Conservation (phyloP, 1,140 invertebrate genomes). For the Bombus haemorrhoidalis region DNA sequence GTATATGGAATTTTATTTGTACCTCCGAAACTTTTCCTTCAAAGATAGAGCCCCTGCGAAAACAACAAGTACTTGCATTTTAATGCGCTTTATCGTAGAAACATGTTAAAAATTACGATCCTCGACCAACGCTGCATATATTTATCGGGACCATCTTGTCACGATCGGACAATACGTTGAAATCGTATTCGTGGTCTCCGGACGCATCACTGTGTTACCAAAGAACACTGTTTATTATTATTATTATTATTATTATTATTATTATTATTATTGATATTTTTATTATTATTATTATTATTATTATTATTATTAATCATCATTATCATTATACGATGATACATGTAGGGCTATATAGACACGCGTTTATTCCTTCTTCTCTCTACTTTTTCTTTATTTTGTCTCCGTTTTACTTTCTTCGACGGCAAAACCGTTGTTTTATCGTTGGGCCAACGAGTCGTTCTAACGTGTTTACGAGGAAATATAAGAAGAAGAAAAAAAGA, state of each 20-base stretch:
- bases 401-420: conserved; percentile 20
- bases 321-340: conserved; percentile 67
- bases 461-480: background rate
- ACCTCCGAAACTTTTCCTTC: background rate
- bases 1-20: too few relatives aligned
- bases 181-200: conserved; percentile 74
- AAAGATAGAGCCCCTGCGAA: too few relatives aligned
- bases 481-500: background rate
- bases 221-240: conserved; percentile 79
- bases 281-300: conserved; percentile 67
- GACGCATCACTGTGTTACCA: conserved; percentile 80
- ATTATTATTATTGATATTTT: conserved; percentile 66
- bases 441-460: conserved; percentile 20
- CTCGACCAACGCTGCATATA: conserved; percentile 19
- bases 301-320: conserved; percentile 57
- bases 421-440: background rate
- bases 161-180: conserved; percentile 71
- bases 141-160: conserved; percentile 75
- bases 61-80: background rate
- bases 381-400: conserved; percentile 34
- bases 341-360: conserved; percentile 54
- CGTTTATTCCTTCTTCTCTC: conserved; percentile 53
- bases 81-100: background rate
- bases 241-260: conserved; percentile 59
- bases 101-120: background rate